Conservation (phyloP, 2,888 invertebrate genomes). For the Eupsilia transversa region DNA sequence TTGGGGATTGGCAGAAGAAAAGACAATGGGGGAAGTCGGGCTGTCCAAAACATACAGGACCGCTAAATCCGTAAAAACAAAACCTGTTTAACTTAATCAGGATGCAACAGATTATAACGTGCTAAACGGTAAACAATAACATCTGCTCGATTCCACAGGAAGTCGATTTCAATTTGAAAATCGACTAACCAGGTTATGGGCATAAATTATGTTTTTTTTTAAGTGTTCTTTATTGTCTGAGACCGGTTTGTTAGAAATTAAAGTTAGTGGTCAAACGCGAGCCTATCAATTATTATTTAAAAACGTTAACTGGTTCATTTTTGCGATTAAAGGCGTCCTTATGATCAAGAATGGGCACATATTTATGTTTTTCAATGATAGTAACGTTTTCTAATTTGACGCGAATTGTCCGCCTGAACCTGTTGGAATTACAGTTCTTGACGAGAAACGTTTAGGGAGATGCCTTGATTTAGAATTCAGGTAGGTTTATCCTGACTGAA, state of each 20-base stretch:
- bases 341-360: neutral
- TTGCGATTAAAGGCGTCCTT: neutral
- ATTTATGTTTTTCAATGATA: too few relatives aligned
- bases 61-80: conserved; percentile 33
- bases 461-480: neutral
- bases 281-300: conserved; percentile 3
- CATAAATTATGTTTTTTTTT: conserved; percentile 39
- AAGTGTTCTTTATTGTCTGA: conserved; percentile 28
- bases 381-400: neutral
- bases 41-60: conserved; percentile 31
- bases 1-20: neutral
- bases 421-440: neutral
- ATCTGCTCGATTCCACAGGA: conserved; percentile 54
- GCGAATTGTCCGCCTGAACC: neutral
- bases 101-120: conserved; percentile 57
- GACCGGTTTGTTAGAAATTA: conserved; percentile 18
- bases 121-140: conserved; percentile 61
- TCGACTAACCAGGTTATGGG: conserved; percentile 51
- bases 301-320: conserved; percentile 4
- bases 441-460: neutral
- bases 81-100: conserved; percentile 48
- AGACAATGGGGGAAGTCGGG: too few relatives aligned
- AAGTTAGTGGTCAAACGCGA: conserved; percentile 18
- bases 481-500: neutral
- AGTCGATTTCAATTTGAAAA: conserved; percentile 57